phyloP scores from a whole-genome alignment of 1,140 invertebrate genomes.

The Phortica variegata region DNA sequence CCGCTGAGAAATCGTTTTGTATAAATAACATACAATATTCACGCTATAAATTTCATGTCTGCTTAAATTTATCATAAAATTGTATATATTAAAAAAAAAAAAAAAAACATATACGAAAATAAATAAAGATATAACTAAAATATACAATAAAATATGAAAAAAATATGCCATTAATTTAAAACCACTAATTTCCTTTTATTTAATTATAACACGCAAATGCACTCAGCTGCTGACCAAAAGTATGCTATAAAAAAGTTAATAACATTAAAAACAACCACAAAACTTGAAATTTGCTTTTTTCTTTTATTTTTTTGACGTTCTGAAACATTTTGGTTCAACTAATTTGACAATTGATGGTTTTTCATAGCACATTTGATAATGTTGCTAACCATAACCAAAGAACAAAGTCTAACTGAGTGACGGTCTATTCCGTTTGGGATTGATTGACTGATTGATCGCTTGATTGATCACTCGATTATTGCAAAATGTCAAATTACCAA shows the following conservation, averaged over 20 bases:
- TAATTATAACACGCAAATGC: slow-evolving; percentile 37
- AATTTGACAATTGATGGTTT: slow-evolving; percentile 20
- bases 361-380: background rate
- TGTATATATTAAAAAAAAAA: slow-evolving; percentile 6
- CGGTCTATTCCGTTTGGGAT: no score
- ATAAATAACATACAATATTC: slow-evolving; percentile 10
- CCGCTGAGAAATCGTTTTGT: background rate
- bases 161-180: no score
- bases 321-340: no score
- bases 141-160: slow-evolving; percentile 4
- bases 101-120: slow-evolving; percentile 13
- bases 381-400: slow-evolving; percentile 23
- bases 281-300: no score
- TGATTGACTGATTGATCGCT: slow-evolving; percentile 18
- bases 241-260: no score
- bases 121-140: slow-evolving; percentile 18
- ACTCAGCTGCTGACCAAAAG: no score
- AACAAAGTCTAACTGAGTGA: no score
- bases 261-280: no score
- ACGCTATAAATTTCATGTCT: slow-evolving; percentile 10
- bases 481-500: background rate
- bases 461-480: slow-evolving; percentile 21
- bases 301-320: no score
- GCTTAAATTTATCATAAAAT: slow-evolving; percentile 13
- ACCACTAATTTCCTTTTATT: background rate